Evolutionary conservation across 2,113 vertebrate genomes (phyloP).

Genomic region (Alexandromys fortis): DNA sequence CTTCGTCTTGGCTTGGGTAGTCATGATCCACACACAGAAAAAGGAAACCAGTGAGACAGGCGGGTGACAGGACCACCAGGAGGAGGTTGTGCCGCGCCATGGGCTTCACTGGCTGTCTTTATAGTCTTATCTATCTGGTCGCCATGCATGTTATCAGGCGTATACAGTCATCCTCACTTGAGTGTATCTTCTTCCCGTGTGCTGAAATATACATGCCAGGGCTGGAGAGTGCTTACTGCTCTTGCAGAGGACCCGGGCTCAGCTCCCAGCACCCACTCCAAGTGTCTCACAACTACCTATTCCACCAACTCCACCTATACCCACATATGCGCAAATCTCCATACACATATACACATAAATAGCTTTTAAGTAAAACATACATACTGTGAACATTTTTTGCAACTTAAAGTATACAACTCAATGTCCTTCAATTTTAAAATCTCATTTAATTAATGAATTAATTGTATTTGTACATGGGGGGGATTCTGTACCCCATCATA

Average conservation of each 20-base stretch:
- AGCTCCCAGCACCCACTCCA: background rate
- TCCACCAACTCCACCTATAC: background rate
- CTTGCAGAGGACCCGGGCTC: background rate
- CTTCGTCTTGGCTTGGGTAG: background rate
- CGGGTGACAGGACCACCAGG: background rate
- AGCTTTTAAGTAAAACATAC: background rate
- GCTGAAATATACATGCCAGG: background rate
- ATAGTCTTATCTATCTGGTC: background rate
- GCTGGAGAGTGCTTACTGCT: background rate
- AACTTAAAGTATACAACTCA: accelerated
- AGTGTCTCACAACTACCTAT: background rate
- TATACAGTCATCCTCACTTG: accelerated
- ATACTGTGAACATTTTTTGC: background rate
- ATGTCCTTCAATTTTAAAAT: background rate
- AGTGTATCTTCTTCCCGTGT: background rate
- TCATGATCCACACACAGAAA: background rate
- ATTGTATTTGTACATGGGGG: background rate
- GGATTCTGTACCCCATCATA: background rate
- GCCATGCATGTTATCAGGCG: background rate
- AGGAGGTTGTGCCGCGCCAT: background rate
- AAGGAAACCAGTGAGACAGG: too few relatives aligned
- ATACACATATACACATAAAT: background rate
- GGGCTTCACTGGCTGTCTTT: background rate
- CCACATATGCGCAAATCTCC: background rate
- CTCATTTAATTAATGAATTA: background rate